Evolutionary conservation across 1,140 invertebrate genomes (phyloP), one percentile per base, ranked within the genome.

Genomic region (Harpegnathos saltator): DNA sequence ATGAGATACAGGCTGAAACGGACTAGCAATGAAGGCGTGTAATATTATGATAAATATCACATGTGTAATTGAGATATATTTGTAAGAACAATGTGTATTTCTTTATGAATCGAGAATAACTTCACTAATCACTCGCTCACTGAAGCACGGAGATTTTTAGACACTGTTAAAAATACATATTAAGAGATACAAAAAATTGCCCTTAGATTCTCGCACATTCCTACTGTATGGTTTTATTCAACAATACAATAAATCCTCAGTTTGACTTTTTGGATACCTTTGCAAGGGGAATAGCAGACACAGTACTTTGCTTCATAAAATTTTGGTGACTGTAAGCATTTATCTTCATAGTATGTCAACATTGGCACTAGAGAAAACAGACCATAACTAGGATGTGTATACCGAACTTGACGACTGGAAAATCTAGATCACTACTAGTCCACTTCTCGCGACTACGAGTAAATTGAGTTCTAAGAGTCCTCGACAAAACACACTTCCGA

Each of bases 321-420:
- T 92, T 92, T 92, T 89, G 89, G 88, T 78, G 89, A 91, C 11
- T 92, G 90, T 89, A 91, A 92, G 86, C 83, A 89, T 90, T 91
- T 92, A 91, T 92, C 92, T 92, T 92, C 91, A 86, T 91, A 91
- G 91, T 88, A 91, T 90, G 89, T 87, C 89, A 92, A 92, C 88
- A 92, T 91, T 89, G 92, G 91, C 72, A 92, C 91, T 92, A 85
- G 90, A 91, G 86, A 91, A 92, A 92, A 92, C 77, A 91, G 82
- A 91, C 84, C 80, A 87, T 90, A 83, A 85, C 86, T 84, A 90
- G 59, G 44, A 81, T 84, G 77, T 78, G 44, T 87, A 78, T 71
- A 63, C 24, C 66, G 38, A 65, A 65, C 22, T 75, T 75, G 71
- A 84, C 74, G 62, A 81, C 74, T 87, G 86, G 85, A 87, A 86